A percentile compares a stretch with the other conserved stretches of the same genome.
phyloP scores from a whole-genome alignment of 2,113 vertebrate genomes.

The Philantomba maxwellii region DNA sequence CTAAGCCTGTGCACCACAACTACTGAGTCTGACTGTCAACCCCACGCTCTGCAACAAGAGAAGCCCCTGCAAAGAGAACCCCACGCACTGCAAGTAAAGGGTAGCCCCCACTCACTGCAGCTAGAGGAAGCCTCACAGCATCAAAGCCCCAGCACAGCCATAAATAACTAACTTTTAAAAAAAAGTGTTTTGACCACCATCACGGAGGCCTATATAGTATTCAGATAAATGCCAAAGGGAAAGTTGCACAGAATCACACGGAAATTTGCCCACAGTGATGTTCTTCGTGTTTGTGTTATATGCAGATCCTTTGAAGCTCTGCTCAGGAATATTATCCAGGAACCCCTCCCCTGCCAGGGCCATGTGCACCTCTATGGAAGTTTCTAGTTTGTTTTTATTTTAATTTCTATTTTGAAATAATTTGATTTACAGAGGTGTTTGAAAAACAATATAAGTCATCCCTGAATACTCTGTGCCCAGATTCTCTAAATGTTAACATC shows the following conservation, averaged over 20 bases:
- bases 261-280: background rate
- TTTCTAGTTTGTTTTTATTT: background rate
- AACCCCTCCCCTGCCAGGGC: background rate
- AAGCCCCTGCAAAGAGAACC: background rate
- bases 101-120: background rate
- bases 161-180: background rate
- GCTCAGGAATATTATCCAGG: background rate
- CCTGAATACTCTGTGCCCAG: background rate
- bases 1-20: background rate
- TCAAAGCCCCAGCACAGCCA: background rate
- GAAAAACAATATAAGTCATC: background rate
- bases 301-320: background rate
- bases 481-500: background rate
- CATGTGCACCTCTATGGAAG: background rate
- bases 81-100: background rate
- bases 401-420: background rate
- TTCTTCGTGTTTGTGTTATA: background rate
- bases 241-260: background rate
- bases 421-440: conserved; percentile 20
- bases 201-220: background rate
- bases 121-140: background rate
- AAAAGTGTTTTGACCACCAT: background rate
- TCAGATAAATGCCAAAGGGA: background rate
- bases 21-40: background rate
- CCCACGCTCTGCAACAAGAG: background rate